phyloP scores from a whole-genome alignment of 1,140 invertebrate species.

The Nasonia vitripennis region DNA sequence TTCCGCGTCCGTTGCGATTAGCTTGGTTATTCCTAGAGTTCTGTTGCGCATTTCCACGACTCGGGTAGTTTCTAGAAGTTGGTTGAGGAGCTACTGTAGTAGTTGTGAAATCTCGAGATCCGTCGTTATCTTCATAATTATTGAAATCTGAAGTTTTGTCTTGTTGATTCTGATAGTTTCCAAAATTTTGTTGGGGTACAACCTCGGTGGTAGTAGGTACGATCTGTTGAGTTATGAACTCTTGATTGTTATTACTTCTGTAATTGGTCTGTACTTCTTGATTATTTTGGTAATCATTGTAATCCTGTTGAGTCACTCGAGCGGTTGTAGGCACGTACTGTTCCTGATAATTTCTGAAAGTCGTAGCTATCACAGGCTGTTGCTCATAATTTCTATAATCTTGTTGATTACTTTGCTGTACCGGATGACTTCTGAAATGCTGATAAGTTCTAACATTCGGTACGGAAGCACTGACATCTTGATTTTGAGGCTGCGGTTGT shows the following conservation, averaged over 20 bases:
- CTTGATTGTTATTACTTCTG: neutral
- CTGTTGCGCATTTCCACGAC: neutral
- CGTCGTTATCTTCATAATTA: conserved; percentile 3
- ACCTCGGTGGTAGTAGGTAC: neutral
- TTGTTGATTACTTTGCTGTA: neutral
- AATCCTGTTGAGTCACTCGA: neutral
- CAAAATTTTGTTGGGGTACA: neutral
- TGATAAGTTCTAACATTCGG: conserved; percentile 13
- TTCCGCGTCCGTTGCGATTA: neutral
- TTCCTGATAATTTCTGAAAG: conserved; percentile 19
- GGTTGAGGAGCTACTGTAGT: neutral
- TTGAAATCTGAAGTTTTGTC: neutral
- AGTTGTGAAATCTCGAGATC: neutral
- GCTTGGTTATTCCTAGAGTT: neutral
- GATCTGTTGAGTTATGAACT: neutral
- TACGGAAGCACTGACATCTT: neutral
- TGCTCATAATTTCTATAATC: neutral
- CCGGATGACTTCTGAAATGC: neutral
- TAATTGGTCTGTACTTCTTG: neutral
- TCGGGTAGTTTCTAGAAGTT: neutral
- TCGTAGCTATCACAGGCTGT: neutral
- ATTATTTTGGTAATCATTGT: neutral
- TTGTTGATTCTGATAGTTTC: neutral
- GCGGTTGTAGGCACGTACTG: neutral
- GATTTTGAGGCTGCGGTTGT: neutral